Conservation (phyloP, 2,113 vertebrate genomes). For the Tamias sibiricus region DNA sequence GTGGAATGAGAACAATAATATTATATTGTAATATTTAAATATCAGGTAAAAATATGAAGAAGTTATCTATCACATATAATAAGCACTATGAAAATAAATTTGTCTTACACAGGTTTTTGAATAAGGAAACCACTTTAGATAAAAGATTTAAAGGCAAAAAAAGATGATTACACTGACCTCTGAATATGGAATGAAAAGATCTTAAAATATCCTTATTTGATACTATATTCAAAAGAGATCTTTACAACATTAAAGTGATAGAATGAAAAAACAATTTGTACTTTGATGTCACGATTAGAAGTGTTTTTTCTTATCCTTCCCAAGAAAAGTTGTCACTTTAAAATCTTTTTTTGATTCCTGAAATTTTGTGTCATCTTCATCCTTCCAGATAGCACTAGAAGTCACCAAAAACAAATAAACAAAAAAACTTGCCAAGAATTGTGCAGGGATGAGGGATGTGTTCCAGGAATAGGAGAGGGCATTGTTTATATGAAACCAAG, state of each 20-base stretch:
- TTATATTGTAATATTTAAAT: not conserved
- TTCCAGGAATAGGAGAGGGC: not conserved
- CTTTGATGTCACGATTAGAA: not conserved
- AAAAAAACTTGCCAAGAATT: not conserved
- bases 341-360: not conserved
- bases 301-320: not conserved
- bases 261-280: not conserved
- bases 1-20: not conserved
- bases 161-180: not conserved
- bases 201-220: not conserved
- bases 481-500: not conserved
- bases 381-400: too few species aligned
- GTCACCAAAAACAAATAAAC: not conserved
- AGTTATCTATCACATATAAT: not conserved
- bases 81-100: not conserved
- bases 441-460: not conserved
- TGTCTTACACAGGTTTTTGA: not conserved
- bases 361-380: not conserved
- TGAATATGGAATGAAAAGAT: not conserved
- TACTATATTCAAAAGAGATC: not conserved
- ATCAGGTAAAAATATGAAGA: not conserved
- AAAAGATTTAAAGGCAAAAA: not conserved
- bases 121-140: not conserved
- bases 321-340: not conserved
- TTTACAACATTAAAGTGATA: not conserved